Conservation (phyloP, 2,888 invertebrate species). For the Aporophyla lueneburgensis region DNA sequence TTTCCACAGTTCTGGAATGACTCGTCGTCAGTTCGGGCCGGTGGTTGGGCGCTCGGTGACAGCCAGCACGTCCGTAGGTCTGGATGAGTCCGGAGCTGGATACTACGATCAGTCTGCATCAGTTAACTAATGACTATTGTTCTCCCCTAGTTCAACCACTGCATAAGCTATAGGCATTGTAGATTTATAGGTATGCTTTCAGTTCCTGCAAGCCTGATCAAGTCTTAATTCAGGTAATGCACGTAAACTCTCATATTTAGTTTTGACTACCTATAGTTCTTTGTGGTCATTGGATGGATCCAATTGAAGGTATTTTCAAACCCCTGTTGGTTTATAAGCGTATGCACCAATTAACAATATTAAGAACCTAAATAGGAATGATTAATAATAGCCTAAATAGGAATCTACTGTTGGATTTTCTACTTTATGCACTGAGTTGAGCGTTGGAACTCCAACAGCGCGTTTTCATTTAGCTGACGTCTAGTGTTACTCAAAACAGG, state of each 20-base stretch:
- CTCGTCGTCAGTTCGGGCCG: conserved; percentile 71
- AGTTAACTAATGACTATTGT: conserved; percentile 52
- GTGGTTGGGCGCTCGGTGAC: conserved; percentile 70
- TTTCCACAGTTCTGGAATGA: conserved; percentile 73
- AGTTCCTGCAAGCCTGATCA: neutral
- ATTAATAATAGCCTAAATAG: no score
- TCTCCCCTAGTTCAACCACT: conserved; percentile 6
- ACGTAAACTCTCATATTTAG: neutral
- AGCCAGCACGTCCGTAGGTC: conserved; percentile 76
- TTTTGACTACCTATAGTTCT: no score
- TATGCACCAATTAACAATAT: neutral
- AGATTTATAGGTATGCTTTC: neutral
- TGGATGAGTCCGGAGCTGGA: conserved; percentile 77
- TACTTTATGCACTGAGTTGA: neutral
- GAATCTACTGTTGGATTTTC: neutral
- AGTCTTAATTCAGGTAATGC: neutral
- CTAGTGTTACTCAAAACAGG: neutral
- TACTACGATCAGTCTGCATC: conserved; percentile 79
- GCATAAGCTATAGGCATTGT: conserved; percentile 15
- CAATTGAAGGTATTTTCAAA: neutral
- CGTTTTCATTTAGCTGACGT: neutral
- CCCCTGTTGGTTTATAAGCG: neutral
- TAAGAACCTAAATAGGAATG: no score
- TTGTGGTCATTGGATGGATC: no score
- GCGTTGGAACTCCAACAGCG: neutral